Evolutionary conservation across 2,888 invertebrate species (phyloP).

Genomic region (Alloscopus bannaensis): DNA sequence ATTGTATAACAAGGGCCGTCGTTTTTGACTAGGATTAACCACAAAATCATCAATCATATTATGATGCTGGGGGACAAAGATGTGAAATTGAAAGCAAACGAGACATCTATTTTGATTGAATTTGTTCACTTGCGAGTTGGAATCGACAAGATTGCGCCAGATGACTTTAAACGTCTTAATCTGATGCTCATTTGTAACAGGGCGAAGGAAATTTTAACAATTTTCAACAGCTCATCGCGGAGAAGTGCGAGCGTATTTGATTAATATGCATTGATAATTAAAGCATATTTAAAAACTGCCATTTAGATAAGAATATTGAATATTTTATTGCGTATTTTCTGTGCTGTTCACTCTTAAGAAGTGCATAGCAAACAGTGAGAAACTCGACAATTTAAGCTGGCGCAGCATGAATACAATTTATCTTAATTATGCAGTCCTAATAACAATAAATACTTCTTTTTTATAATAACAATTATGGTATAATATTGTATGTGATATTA

Average conservation of each 20-base stretch:
- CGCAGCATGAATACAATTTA: too few species aligned
- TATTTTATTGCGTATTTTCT: too few species aligned
- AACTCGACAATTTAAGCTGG: too few species aligned
- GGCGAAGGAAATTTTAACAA: constrained; percentile 56
- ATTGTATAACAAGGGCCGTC: too few species aligned
- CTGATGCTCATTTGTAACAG: constrained; percentile 65
- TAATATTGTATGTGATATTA: background rate
- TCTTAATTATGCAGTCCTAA: too few species aligned
- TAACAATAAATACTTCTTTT: constrained; percentile 30
- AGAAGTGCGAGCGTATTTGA: background rate
- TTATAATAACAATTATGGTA: constrained; percentile 3
- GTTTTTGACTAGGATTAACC: constrained; percentile 61
- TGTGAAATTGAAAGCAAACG: constrained; percentile 60
- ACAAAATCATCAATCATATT: constrained; percentile 66
- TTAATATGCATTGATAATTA: too few species aligned
- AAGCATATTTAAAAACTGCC: too few species aligned
- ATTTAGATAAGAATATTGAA: too few species aligned
- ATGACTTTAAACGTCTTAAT: constrained; percentile 58
- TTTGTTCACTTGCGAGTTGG: constrained; percentile 68
- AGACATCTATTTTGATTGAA: constrained; percentile 67
- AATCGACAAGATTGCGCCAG: constrained; percentile 34
- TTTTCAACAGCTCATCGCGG: constrained; percentile 37
- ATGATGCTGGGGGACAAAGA: constrained; percentile 51
- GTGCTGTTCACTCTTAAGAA: too few species aligned
- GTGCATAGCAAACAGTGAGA: too few species aligned